Base-by-base conservation (phyloP, 2,888 invertebrate species). In the Macrosiphum euphorbiae region DNA sequence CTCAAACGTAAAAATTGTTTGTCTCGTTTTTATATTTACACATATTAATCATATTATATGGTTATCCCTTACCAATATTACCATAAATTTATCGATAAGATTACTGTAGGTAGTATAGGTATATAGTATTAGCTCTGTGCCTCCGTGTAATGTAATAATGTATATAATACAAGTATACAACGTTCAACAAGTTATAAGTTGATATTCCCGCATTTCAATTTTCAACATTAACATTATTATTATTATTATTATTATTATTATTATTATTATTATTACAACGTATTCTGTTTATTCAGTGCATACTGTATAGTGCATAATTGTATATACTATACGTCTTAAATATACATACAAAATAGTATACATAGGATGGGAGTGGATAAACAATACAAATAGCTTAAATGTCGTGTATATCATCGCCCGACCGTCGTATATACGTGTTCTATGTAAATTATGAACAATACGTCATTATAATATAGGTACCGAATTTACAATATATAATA, bases 341-440 rank as follows among this genome's bases (percentile, higher is more conserved):
- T 55, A 55, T 55, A 55, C 55, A 61, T n/a, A 67, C 13, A 16
- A n/a, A n/a, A 67, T n/a, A 67, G 28, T n/a, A 5, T 67, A 1
- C n/a, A 67, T 67, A 67, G 67, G 67, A 67, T n/a, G 67, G 67
- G 67, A 67, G 67, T n/a, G 67, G n/a, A 67, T 67, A 13, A 67
- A 67, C 67, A 67, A n/a, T 67, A 67, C 67, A n/a, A 67, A 67
- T 67, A 67, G 67, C 67, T 67, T 67, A 16, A 16, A n/a, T 67
- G 67, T n/a, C 13, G n/a, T 67, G n/a, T 67, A n/a, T 67, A 67
- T 67, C 61, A n/a, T 61, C 61, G 28, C n/a, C 11, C 24, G 50
- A 11, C n/a, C 61, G n/a, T 67, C n/a, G 67, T 67, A 13, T 13
- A 67, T 61, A n/a, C n/a, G 61, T 67, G 13, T n/a, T 16, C n/a